A percentile compares a stretch with the other conserved stretches of the same genome.
Conservation (phyloP, 2,113 vertebrate genomes). For the Connochaetes taurinus region DNA sequence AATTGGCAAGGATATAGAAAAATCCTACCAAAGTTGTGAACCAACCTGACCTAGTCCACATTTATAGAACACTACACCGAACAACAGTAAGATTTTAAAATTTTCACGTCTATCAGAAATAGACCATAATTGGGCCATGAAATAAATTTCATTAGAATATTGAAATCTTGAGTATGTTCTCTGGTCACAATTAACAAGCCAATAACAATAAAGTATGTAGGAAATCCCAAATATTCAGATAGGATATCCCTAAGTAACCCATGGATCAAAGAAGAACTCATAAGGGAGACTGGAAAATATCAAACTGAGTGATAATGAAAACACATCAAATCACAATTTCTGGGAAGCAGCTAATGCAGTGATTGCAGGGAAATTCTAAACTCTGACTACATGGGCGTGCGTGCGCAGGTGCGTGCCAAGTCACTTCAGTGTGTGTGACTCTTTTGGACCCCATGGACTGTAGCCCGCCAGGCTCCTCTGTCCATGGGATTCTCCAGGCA, state of each 20-base stretch:
- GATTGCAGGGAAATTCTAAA: neutral
- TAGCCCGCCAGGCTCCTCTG: neutral
- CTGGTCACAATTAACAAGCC: neutral
- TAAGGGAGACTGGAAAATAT: neutral
- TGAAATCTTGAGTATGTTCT: neutral
- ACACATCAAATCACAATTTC: neutral
- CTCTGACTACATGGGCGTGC: fast-evolving
- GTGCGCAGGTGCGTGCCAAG: fast-evolving
- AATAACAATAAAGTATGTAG: neutral
- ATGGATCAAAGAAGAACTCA: neutral
- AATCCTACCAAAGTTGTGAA: neutral
- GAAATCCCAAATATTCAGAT: neutral
- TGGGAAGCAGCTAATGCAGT: neutral
- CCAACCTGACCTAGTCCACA: neutral
- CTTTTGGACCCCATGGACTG: neutral
- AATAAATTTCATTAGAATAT: neutral
- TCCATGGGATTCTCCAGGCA: neutral
- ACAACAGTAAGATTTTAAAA: neutral
- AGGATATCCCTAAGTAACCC: neutral
- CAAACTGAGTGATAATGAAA: neutral
- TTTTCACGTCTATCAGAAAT: neutral
- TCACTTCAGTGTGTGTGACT: neutral
- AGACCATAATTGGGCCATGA: neutral
- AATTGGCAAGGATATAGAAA: neutral
- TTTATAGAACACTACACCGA: neutral